Percentiles rank a stretch among this genome's conserved stretches.
Conservation (phyloP, 2,888 invertebrate species). For the Drosophila ochracea region DNA sequence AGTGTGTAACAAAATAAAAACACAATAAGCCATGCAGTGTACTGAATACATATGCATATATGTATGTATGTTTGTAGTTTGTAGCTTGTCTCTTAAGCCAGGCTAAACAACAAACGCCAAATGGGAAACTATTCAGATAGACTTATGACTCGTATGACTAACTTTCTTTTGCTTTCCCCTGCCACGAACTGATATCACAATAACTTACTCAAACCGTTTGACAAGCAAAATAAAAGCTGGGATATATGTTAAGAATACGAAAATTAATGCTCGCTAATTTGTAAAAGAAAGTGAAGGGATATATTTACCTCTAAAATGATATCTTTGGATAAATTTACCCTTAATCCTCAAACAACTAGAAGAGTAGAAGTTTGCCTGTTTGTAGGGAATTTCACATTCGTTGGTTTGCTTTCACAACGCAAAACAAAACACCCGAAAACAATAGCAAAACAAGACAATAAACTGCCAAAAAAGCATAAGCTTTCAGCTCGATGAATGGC, state of each 20-base stretch:
- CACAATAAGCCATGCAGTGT: constrained; percentile 35
- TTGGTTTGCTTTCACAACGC: constrained; percentile 9
- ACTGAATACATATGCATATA: constrained; percentile 13
- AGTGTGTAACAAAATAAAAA: constrained; percentile 21
- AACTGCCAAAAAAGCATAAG: constrained; percentile 76
- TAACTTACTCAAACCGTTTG: constrained; percentile 16
- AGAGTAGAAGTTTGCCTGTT: background rate
- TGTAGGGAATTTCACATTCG: constrained; percentile 22
- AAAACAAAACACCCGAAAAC: constrained; percentile 39
- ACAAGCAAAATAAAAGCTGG: background rate
- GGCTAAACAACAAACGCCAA: constrained; percentile 8
- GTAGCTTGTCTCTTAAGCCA: constrained; percentile 5
- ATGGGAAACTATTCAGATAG: constrained; percentile 39
- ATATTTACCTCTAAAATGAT: background rate
- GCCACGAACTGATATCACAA: constrained; percentile 7
- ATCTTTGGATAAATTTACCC: background rate
- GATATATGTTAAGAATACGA: background rate
- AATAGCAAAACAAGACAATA: constrained; percentile 73
- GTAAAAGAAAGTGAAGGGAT: background rate
- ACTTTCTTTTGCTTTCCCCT: constrained; percentile 16
- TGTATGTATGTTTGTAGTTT: background rate
- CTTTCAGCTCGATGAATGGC: constrained; percentile 38
- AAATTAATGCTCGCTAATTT: background rate
- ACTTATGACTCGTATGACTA: constrained; percentile 24
- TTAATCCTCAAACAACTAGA: background rate